A percentile compares a stretch with the other conserved stretches of the same genome.
Conservation (phyloP, 2,888 invertebrate genomes). For the Cryptocheilus praepositus region DNA sequence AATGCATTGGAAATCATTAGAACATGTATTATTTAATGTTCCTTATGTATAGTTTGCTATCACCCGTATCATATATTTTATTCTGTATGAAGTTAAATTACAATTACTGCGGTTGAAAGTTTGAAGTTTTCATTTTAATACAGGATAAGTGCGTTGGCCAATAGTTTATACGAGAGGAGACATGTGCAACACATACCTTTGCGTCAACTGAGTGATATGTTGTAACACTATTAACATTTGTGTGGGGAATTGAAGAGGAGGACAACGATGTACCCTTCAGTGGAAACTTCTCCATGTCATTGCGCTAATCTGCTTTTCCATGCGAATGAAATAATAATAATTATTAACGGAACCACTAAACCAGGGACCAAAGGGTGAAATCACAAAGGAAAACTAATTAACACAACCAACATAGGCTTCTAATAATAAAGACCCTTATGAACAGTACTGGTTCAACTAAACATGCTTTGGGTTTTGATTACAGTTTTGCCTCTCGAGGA, state of each 20-base stretch:
- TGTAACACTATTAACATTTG: slow-evolving; percentile 65
- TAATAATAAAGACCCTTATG: neutral
- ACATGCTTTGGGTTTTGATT: neutral
- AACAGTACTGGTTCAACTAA: neutral
- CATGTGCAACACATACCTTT: slow-evolving; percentile 60
- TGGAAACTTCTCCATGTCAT: slow-evolving; percentile 84
- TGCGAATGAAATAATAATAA: slow-evolving; percentile 5
- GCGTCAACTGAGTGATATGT: slow-evolving; percentile 72
- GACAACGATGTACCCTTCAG: slow-evolving; percentile 77
- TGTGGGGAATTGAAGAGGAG: slow-evolving; percentile 60
- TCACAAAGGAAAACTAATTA: neutral
- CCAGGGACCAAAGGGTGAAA: neutral
- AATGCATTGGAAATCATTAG: neutral
- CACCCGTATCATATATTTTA: no score
- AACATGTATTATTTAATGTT: no score
- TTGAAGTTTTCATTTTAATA: no score
- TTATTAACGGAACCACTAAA: neutral
- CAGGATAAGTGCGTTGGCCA: no score
- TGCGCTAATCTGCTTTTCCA: slow-evolving; percentile 59
- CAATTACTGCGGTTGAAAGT: no score
- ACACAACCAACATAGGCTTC: neutral
- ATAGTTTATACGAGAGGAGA: neutral
- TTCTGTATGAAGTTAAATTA: no score
- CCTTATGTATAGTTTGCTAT: no score
- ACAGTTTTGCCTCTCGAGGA: no score